Base-by-base conservation (phyloP, 2,797 vertebrate genomes). In the Smutsia temminckii region DNA sequence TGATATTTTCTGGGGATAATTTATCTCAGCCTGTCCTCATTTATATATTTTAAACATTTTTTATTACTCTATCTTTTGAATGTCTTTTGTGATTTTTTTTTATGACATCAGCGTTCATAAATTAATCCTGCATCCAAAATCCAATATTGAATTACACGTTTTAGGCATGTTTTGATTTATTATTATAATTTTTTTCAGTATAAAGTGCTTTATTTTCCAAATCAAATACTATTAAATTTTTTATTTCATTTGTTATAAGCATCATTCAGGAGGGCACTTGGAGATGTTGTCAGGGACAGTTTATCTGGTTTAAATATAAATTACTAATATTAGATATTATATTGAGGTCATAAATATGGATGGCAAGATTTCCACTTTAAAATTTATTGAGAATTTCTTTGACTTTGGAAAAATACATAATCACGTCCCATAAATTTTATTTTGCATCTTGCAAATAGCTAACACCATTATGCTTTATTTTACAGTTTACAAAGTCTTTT, bases 341-440 rank as follows among this genome's bases (percentile, higher is more conserved):
- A 64, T 64, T 74, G 59, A 53, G 12, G 34, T 40, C 63, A 79
- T 94, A 95, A 93, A 92, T 64, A 78, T 18, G 18, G 59, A 79
- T 14, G 20, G 29, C 7, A 46, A 75, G 57, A 75, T 63, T 92
- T 59, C 10, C 9, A 63, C 69, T 11, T 85, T 63, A 89, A 85
- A 75, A 85, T 61, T 14, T 83, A 93, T 74, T 11, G 72, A 95
- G 66, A 93, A 64, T 93, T 77, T 95, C 72, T 95, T 90, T 93
- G 78, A 85, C 64, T 12, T n/a, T 49, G 71, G 49, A 32, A 57
- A 80, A 95, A 95, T 61, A 66, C 42, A 37, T 18, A 90, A 92
- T 79, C 29, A 42, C 21, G 53, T 29, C 77, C 63, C 68, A 42
- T 93, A 90, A 95, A 93, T 83, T 74, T 32, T 23, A 42, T 34